Base-by-base conservation (phyloP, 2,113 vertebrate genomes). In the Silurus glanis region DNA sequence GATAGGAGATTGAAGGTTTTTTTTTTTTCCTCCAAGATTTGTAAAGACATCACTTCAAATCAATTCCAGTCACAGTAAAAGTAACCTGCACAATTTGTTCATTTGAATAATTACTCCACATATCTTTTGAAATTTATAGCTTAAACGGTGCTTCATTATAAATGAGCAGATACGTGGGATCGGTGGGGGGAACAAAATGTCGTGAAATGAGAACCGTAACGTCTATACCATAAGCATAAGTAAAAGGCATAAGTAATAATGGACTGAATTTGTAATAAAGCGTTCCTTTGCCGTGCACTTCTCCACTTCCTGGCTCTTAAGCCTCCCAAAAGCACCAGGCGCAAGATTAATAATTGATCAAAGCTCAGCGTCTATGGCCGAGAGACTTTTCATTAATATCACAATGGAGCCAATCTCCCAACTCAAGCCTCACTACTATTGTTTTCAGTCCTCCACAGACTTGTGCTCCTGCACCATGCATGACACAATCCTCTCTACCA, bases 361-460 rank as follows among this genome's bases (percentile, higher is more conserved):
- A 83, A 89, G 84, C 88, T 85, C 89, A 61, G 82, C 83, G 69
- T 71, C 85, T 81, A 84, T 83, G 84, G 86, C 84, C 90, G 85
- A 91, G 88, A 80, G 87, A 81, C 49, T 83, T 90, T 91, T 91
- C 85, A 91, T 91, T 91, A 91, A 87, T 90, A 88, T 88, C 85
- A 91, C 90, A 89, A 89, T 87, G 87, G 83, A 88, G 78, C 74
- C 88, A 91, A 88, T 91, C 88, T 91, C 82, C 86, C 76, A 82
- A 75, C 89, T 87, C 84, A 55, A 86, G 75, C 83, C 28, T 79
- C 83, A 82, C n/a, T 61, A 85, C 74, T 84, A 88, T 87, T 89
- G 86, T 90, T 87, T 87, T 82, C 86, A 80, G 87, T 88, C 82
- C 86, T 88, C 59, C 85, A 55, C 78, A 76, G 53, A 59, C 85